These are phyloP conservation scores for Quadroppia sp. DNA, from an alignment of 2,888 invertebrate genomes.

Conservation along the genomic window DNA sequence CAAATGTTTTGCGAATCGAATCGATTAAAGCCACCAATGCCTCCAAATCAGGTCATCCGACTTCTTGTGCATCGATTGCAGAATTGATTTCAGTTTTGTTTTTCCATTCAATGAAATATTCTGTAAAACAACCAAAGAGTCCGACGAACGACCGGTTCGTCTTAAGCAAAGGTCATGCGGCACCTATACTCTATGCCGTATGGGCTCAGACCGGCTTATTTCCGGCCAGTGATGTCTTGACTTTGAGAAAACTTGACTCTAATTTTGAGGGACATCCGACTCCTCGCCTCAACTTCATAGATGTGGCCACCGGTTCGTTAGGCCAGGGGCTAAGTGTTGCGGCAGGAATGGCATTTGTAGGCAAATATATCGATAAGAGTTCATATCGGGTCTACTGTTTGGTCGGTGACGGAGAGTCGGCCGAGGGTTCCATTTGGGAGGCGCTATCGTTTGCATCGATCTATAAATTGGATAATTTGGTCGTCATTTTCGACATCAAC, in stretches of 20 bases:
- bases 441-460: conserved; percentile 89
- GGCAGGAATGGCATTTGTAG: conserved; percentile 93
- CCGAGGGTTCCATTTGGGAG: conserved; percentile 98
- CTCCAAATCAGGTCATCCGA: conserved; percentile 96
- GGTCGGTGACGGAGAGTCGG: conserved; percentile 96
- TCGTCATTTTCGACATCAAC: conserved; percentile 95
- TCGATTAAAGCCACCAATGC: conserved; percentile 87
- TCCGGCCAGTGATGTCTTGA: conserved; percentile 72
- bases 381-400: conserved; percentile 83
- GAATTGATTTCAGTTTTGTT: conserved; percentile 98
- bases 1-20: conserved; percentile 88
- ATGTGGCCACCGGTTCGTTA: conserved; percentile 96
- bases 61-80: conserved; percentile 97
- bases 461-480: conserved; percentile 93
- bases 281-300: conserved; percentile 91
- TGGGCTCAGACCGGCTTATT: conserved; percentile 97
- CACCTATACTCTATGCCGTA: conserved; percentile 96
- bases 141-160: conserved; percentile 90
- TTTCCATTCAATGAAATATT: conserved; percentile 95
- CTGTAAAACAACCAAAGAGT: conserved; percentile 76
- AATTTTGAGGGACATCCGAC: conserved; percentile 99
- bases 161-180: conserved; percentile 89
- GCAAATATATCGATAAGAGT: conserved; percentile 78
- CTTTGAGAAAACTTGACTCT: conserved; percentile 84
- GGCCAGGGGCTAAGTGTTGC: conserved; percentile 95